Evolutionary conservation across 2,888 invertebrate genomes (phyloP), one percentile per base, ranked within the genome.

Genomic region (Fragum sueziense): DNA sequence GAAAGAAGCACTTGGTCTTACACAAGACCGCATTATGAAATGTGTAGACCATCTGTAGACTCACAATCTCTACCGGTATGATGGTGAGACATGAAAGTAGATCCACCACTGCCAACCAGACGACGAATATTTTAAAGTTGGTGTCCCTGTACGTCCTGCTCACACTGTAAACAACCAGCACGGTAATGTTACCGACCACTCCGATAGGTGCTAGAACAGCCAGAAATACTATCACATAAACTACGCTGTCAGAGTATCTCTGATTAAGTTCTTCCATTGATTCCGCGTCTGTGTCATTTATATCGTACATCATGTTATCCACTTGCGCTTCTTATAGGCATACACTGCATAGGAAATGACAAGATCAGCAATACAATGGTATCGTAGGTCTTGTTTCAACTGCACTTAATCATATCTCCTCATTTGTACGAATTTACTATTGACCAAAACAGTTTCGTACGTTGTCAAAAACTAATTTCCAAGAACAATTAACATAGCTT

Each of bases 1-100:
- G 80, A 17, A 80, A 78, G 62, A 83, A 83, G 27, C 83, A 83
- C 29, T 83, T 83, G n/a, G 73, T 62, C 70, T 83, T 83, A 33
- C 83, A 83, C 17, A 77, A 65, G 0, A 67, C 27, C 17, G 68
- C 52, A 33, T 70, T 68, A 1, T 51, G 33, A 29, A 78, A 75
- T 11, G 75, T 62, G 29, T 75, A 83, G 41, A 69, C 72, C 62
- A 73, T 62, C 33, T 52, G 52, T 14, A 65, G 73, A 59, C 77
- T 80, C 6, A 73, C 17, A 17, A 83, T 83, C 33, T 83, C 83
- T 4, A 67, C 77, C 20, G 83, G 83, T 29, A 83, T 61, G 1
- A 80, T 41, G 0, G 77, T 68, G 27, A 78, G 41, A 54, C 83
- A 83, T 1, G 79, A 70, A 17, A 83, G 25, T 11, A 83, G 34